Evolutionary conservation across 1,140 invertebrate species (phyloP).

Genomic region (Aricia agestis): DNA sequence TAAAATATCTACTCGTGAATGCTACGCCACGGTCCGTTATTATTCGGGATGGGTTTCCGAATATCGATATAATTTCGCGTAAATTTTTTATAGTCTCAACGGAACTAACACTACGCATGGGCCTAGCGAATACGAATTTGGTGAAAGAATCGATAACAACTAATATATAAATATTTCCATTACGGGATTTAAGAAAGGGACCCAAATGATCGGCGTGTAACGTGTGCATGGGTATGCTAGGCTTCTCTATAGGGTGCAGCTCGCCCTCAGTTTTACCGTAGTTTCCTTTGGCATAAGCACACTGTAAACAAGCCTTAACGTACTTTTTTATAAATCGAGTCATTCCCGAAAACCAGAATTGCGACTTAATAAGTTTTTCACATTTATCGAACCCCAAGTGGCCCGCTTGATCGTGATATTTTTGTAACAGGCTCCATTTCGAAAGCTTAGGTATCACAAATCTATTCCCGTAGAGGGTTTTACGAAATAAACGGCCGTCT

Average conservation of each 20-base stretch:
- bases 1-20: slow-evolving; percentile 25
- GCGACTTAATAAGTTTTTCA: slow-evolving; percentile 30
- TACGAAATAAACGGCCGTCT: slow-evolving; percentile 6
- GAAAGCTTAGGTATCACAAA: slow-evolving; percentile 34
- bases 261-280: slow-evolving; percentile 32
- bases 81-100: slow-evolving; percentile 32
- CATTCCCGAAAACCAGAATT: slow-evolving; percentile 35
- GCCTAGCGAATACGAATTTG: slow-evolving; percentile 38
- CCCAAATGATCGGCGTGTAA: slow-evolving; percentile 44
- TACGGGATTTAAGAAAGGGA: slow-evolving; percentile 36
- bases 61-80: slow-evolving; percentile 27
- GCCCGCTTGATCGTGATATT: slow-evolving; percentile 9
- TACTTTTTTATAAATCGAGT: slow-evolving; percentile 39
- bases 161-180: slow-evolving; percentile 34
- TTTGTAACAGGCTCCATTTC: slow-evolving; percentile 26
- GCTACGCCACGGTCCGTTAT: too few relatives aligned
- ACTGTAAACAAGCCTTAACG: slow-evolving; percentile 30
- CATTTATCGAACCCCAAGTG: slow-evolving; percentile 34
- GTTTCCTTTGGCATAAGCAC: slow-evolving; percentile 28
- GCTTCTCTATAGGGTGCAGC: slow-evolving; percentile 38
- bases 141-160: slow-evolving; percentile 44
- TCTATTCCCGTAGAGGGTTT: slow-evolving; percentile 18
- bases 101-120: slow-evolving; percentile 32
- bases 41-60: slow-evolving; percentile 30
- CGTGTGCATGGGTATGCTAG: slow-evolving; percentile 36